phyloP scores from a whole-genome alignment of 2,797 vertebrate species.

The Sebastes taczanowskii region DNA sequence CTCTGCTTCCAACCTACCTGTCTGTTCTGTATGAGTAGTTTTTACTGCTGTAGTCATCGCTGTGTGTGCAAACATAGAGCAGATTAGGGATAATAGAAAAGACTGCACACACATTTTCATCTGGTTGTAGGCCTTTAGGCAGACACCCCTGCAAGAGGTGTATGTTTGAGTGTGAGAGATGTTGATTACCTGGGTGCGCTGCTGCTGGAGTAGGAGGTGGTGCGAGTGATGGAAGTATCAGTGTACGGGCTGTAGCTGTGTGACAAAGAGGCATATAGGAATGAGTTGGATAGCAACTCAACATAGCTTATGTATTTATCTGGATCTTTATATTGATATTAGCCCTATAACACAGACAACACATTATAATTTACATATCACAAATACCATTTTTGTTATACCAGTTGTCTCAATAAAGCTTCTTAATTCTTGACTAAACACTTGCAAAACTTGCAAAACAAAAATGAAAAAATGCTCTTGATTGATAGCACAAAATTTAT shows the following conservation, averaged over 20 bases:
- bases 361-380: background rate
- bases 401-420: background rate
- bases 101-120: background rate
- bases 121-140: background rate
- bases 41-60: constrained; percentile 52
- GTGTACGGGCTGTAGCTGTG: constrained; percentile 65
- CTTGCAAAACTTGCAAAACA: background rate
- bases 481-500: too few relatives aligned
- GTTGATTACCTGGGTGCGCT: constrained; percentile 62
- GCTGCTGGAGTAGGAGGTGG: constrained; percentile 56
- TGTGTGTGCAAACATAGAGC: constrained; percentile 33
- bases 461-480: background rate
- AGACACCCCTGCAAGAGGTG: background rate
- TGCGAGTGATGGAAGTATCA: constrained; percentile 52
- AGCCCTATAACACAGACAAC: background rate
- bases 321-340: background rate
- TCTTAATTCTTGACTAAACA: background rate
- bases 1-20: constrained; percentile 71
- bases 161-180: background rate
- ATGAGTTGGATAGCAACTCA: background rate
- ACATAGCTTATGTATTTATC: background rate
- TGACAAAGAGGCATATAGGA: background rate
- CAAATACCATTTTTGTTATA: background rate
- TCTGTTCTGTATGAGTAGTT: constrained; percentile 55
- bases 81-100: background rate